Evolutionary conservation across 2,113 vertebrate genomes (phyloP).

Genomic region (Miniopterus natalensis): DNA sequence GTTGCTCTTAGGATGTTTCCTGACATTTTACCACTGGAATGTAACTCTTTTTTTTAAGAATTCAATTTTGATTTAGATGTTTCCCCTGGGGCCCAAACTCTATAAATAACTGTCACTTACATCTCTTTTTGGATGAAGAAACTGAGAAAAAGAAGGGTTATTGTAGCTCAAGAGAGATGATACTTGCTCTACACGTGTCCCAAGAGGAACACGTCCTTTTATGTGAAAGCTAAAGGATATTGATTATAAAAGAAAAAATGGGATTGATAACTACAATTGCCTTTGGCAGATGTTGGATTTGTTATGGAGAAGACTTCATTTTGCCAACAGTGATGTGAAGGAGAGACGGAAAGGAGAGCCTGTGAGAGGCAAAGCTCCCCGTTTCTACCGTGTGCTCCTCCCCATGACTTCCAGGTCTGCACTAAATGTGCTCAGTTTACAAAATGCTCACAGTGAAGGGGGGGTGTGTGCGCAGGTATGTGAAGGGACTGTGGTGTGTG

Average conservation of each 20-base stretch:
- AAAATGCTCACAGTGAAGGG: not conserved
- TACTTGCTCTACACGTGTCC: not conserved
- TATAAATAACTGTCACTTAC: not conserved
- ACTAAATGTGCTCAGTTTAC: not conserved
- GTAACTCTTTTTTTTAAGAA: not conserved
- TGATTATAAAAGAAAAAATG: not conserved
- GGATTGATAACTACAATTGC: not conserved
- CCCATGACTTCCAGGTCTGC: not conserved
- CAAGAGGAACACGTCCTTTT: not conserved
- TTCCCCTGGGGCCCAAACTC: not conserved
- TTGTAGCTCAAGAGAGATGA: not conserved
- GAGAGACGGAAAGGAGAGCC: not conserved
- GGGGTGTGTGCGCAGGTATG: too few species aligned
- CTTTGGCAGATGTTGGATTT: not conserved
- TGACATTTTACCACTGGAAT: not conserved
- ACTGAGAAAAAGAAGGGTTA: not conserved
- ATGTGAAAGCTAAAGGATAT: not conserved
- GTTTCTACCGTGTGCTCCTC: fast-evolving
- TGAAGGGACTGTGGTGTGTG: not conserved
- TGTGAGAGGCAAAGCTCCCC: too few species aligned
- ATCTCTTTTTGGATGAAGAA: not conserved
- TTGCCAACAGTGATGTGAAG: not conserved
- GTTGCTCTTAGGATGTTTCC: not conserved
- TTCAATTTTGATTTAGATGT: not conserved
- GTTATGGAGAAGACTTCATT: not conserved